These are phyloP conservation scores for Falco peregrinus DNA, from an alignment of 2,797 vertebrate genomes.

Conservation along the genomic window DNA sequence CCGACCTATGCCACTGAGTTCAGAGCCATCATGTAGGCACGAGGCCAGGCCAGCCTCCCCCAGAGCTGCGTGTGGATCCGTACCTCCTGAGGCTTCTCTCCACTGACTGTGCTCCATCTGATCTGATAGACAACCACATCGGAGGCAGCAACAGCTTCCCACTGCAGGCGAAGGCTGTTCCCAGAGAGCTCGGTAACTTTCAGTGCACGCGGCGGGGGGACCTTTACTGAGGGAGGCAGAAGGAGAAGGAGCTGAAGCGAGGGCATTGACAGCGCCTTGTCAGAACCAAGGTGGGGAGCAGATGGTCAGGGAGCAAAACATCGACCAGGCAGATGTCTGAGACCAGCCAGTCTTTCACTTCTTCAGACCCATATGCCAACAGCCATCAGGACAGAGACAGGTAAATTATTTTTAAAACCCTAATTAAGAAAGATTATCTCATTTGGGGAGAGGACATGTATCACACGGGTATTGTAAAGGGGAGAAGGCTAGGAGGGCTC, in stretches of 20 bases:
- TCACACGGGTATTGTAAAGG: background rate
- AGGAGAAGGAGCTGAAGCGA: background rate
- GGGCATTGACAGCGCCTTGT: background rate
- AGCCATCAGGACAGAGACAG: background rate
- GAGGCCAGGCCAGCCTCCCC: background rate
- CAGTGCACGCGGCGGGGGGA: conserved; percentile 84
- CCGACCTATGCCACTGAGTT: background rate
- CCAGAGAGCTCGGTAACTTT: conserved; percentile 85
- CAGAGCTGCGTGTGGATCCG: background rate
- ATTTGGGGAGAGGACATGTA: background rate
- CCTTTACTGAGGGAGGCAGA: conserved; percentile 80
- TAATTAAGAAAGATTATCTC: conserved; percentile 38
- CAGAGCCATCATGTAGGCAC: background rate
- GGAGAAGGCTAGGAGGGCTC: background rate
- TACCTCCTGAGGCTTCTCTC: conserved; percentile 89
- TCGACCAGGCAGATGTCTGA: conserved; percentile 34
- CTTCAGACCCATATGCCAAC: background rate
- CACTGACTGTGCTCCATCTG: conserved; percentile 89
- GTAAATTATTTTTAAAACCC: background rate
- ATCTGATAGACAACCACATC: conserved; percentile 91
- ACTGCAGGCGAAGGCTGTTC: conserved; percentile 82
- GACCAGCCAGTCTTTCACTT: conserved; percentile 5
- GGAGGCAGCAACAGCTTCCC: conserved; percentile 83
- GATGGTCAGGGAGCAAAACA: conserved; percentile 54
- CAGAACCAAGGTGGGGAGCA: conserved; percentile 37